These are phyloP conservation scores for Diaprepes abbreviatus DNA, from an alignment of 2,888 invertebrate genomes.

Conservation along the genomic window DNA sequence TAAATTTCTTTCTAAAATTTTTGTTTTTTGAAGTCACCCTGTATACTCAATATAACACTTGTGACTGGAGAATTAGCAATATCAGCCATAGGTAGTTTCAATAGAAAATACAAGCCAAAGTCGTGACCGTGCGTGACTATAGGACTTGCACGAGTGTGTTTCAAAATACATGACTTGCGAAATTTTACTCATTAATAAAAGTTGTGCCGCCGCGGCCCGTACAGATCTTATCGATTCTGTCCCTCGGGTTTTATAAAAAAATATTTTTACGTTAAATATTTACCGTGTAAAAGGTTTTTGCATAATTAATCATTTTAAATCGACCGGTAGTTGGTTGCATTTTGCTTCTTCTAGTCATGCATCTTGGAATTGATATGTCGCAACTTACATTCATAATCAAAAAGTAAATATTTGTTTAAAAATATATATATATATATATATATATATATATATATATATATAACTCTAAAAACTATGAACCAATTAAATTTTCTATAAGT, in stretches of 20 bases:
- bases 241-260: slow-evolving; percentile 44
- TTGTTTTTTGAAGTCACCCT: too few species aligned
- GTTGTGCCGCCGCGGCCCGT: slow-evolving; percentile 33
- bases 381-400: too few species aligned
- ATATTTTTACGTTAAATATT: slow-evolving; percentile 37
- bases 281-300: slow-evolving; percentile 40
- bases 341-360: neutral
- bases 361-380: neutral
- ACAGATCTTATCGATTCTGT: slow-evolving; percentile 44
- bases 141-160: slow-evolving; percentile 39
- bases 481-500: too few species aligned
- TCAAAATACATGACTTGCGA: slow-evolving; percentile 56
- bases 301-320: slow-evolving; percentile 45
- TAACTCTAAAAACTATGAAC: too few species aligned
- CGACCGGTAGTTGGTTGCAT: neutral
- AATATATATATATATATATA: too few species aligned
- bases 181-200: slow-evolving; percentile 51
- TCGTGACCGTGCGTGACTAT: slow-evolving; percentile 42
- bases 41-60: too few species aligned
- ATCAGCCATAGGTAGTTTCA: slow-evolving; percentile 35
- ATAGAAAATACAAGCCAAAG: slow-evolving; percentile 25
- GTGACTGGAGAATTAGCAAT: slow-evolving; percentile 40
- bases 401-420: too few species aligned
- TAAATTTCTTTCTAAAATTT: too few species aligned
- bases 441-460: too few species aligned